Percentiles rank a stretch among this genome's conserved stretches.
Conservation (phyloP, 1,140 invertebrate genomes). For the Euwallacea similis region DNA sequence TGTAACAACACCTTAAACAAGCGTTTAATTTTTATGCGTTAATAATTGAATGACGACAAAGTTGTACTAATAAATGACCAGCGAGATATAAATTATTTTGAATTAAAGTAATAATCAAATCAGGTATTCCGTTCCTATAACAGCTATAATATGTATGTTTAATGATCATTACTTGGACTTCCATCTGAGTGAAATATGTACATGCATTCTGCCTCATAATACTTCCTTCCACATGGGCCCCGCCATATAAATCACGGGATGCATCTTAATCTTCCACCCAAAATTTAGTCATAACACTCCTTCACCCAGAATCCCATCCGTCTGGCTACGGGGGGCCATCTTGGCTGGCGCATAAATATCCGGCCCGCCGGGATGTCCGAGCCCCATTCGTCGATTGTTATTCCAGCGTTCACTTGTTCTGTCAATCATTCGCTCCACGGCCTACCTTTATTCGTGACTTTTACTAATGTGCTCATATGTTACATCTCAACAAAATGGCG, state of each 20-base stretch:
- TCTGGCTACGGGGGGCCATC: conserved; percentile 32
- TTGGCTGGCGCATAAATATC: conserved; percentile 32
- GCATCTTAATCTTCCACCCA: conserved; percentile 18
- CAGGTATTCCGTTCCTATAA: too few relatives aligned
- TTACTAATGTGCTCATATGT: conserved; percentile 15
- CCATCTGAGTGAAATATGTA: too few relatives aligned
- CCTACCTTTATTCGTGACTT: conserved; percentile 33
- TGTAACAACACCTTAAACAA: too few relatives aligned
- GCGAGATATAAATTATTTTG: too few relatives aligned
- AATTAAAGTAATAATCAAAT: too few relatives aligned
- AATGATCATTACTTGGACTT: too few relatives aligned
- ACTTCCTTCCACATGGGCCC: background rate
- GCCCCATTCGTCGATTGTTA: conserved; percentile 36
- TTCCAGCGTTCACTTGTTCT: conserved; percentile 33
- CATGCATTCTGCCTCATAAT: too few relatives aligned
- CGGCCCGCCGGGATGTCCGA: conserved; percentile 32
- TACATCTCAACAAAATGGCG: conserved; percentile 1
- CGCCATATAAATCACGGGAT: conserved; percentile 1
- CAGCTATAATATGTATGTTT: too few relatives aligned
- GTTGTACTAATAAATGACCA: too few relatives aligned
- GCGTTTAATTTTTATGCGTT: too few relatives aligned
- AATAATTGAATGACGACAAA: too few relatives aligned
- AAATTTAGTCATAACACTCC: conserved; percentile 28
- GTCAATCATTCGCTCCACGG: conserved; percentile 34
- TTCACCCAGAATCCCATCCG: conserved; percentile 11